Percentiles rank a stretch among this genome's conserved stretches.
phyloP scores from a whole-genome alignment of 1,140 invertebrate species.

The Druon quercuslanigerum region DNA sequence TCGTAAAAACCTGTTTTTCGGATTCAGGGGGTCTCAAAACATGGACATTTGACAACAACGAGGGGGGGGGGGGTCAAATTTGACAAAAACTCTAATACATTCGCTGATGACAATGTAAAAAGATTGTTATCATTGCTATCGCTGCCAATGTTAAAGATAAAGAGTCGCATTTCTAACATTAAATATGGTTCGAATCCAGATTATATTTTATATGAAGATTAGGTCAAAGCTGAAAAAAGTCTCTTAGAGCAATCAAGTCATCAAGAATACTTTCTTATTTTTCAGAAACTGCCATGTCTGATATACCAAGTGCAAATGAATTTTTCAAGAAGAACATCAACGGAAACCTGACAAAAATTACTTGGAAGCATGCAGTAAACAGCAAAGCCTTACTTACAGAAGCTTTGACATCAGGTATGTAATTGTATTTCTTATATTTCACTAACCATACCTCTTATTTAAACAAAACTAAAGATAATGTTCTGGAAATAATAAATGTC shows the following conservation, averaged over 20 bases:
- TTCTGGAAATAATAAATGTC: no score
- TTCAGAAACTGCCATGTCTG: slow-evolving; percentile 60
- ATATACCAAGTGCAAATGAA: slow-evolving; percentile 40
- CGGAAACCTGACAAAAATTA: slow-evolving; percentile 83
- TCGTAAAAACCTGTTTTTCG: no score
- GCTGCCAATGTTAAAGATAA: not conserved
- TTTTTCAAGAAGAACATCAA: slow-evolving; percentile 69
- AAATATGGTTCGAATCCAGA: not conserved
- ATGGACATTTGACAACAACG: no score
- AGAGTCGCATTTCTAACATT: not conserved
- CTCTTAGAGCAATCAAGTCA: slow-evolving; percentile 33
- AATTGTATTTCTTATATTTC: no score
- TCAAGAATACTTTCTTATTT: slow-evolving; percentile 33
- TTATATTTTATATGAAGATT: slow-evolving; percentile 43
- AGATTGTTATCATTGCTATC: no score
- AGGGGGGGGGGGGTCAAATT: no score
- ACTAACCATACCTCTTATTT: no score
- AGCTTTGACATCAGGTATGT: slow-evolving; percentile 77
- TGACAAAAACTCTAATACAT: no score
- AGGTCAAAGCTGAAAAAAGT: slow-evolving; percentile 45
- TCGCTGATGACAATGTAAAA: no score
- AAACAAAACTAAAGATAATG: no score
- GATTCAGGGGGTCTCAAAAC: no score
- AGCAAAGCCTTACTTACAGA: slow-evolving; percentile 78
- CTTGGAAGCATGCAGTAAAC: slow-evolving; percentile 91